phyloP scores from a whole-genome alignment of 2,797 vertebrate species.

The Ctenopoma multispine region DNA sequence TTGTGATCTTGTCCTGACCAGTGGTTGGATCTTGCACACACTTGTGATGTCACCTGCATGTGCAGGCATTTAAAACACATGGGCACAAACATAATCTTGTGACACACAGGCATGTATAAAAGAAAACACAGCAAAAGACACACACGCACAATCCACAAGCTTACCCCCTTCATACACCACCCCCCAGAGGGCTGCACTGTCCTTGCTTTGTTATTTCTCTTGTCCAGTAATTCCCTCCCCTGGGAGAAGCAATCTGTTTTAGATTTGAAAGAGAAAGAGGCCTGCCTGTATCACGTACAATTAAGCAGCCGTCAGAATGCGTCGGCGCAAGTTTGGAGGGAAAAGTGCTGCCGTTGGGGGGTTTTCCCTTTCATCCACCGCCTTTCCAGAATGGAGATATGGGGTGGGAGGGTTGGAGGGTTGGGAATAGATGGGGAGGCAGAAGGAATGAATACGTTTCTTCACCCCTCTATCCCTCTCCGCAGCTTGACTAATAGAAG shows the following conservation, averaged over 20 bases:
- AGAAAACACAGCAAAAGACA: constrained; percentile 56
- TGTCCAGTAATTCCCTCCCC: constrained; percentile 80
- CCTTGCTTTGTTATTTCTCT: constrained; percentile 79
- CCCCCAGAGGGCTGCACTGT: constrained; percentile 75
- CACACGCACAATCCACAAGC: constrained; percentile 48
- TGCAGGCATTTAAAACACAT: constrained; percentile 55
- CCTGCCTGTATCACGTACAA: constrained; percentile 82
- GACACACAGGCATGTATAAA: constrained; percentile 42
- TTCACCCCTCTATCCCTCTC: constrained; percentile 73
- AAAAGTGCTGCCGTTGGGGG: constrained; percentile 76
- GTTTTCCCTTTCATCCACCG: constrained; percentile 79
- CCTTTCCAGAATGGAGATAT: constrained; percentile 83
- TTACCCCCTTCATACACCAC: constrained; percentile 54
- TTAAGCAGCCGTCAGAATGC: constrained; percentile 83
- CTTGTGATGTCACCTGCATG: constrained; percentile 43
- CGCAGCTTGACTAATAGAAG: constrained; percentile 83
- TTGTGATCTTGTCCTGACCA: constrained; percentile 16
- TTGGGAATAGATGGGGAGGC: constrained; percentile 39
- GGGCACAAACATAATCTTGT: constrained; percentile 64
- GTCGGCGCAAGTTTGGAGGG: constrained; percentile 72
- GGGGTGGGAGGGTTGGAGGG: constrained; percentile 69
- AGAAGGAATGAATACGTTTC: constrained; percentile 73
- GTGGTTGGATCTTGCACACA: constrained; percentile 30
- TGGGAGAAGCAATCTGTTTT: constrained; percentile 86
- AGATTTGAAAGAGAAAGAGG: constrained; percentile 82